Evolutionary conservation across 2,797 vertebrate genomes (phyloP).

Genomic region (Limosa lapponica): DNA sequence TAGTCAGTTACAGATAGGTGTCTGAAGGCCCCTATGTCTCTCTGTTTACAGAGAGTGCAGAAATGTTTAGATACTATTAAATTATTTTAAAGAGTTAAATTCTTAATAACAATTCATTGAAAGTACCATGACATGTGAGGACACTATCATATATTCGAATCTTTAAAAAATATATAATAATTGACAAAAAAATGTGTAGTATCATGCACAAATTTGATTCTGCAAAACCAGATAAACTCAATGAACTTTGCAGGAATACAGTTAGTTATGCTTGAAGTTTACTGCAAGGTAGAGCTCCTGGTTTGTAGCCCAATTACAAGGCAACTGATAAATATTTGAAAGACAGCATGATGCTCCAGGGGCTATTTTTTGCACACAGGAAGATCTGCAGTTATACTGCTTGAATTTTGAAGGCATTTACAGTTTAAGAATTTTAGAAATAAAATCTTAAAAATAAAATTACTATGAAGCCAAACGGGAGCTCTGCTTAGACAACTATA

Average conservation of each 20-base stretch:
- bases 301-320: not conserved
- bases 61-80: not conserved
- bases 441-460: not conserved
- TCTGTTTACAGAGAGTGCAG: not conserved
- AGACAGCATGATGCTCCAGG: not conserved
- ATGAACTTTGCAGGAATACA: not conserved
- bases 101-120: not conserved
- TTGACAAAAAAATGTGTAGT: not conserved
- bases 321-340: not conserved
- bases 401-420: not conserved
- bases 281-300: not conserved
- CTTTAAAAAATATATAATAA: not conserved
- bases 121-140: not conserved
- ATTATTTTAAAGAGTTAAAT: not conserved
- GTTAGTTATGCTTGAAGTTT: not conserved
- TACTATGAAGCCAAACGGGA: not conserved
- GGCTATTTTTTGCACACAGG: not conserved
- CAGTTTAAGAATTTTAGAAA: not conserved
- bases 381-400: not conserved
- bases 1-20: not conserved
- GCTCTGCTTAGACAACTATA: not conserved
- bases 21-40: not conserved
- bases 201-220: not conserved
- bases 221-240: not conserved
- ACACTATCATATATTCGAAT: not conserved